Percentiles rank a stretch among this genome's conserved stretches.
phyloP scores from a whole-genome alignment of 2,113 vertebrate species.

The Engraulis encrasicolus region DNA sequence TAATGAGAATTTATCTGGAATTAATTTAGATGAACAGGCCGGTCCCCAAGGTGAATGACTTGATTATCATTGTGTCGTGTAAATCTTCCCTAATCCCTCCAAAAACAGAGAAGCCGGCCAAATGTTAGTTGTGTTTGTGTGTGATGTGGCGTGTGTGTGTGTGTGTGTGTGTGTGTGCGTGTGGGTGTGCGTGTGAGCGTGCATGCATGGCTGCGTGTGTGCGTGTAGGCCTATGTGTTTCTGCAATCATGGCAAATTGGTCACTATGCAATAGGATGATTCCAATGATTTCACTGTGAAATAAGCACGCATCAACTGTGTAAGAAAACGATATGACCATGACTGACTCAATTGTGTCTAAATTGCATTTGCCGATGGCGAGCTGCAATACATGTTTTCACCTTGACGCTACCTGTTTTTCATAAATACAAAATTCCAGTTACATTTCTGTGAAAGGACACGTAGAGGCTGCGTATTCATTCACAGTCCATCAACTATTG shows the following conservation, averaged over 20 bases:
- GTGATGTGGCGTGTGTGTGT: background rate
- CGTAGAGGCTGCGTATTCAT: background rate
- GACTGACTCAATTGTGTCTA: background rate
- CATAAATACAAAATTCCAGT: background rate
- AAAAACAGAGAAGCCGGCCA: constrained; percentile 48
- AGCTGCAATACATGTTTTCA: background rate
- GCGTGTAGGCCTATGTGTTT: background rate
- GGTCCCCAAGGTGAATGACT: constrained; percentile 69
- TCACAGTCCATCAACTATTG: background rate
- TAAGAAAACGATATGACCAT: background rate
- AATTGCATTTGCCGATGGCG: background rate
- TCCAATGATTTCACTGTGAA: background rate
- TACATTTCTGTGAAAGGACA: background rate
- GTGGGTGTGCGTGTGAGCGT: background rate
- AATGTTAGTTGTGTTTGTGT: constrained; percentile 47
- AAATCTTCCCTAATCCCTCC: constrained; percentile 72
- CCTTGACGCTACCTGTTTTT: background rate
- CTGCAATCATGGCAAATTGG: background rate
- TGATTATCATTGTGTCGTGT: constrained; percentile 67
- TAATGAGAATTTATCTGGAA: constrained; percentile 74
- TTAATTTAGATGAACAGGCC: constrained; percentile 72
- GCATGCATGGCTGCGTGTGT: background rate
- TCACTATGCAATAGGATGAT: background rate
- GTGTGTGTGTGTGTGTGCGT: constrained; percentile 16
- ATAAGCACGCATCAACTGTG: background rate